Conservation (phyloP, 2,113 vertebrate species). For the Probosciger aterrimus region DNA sequence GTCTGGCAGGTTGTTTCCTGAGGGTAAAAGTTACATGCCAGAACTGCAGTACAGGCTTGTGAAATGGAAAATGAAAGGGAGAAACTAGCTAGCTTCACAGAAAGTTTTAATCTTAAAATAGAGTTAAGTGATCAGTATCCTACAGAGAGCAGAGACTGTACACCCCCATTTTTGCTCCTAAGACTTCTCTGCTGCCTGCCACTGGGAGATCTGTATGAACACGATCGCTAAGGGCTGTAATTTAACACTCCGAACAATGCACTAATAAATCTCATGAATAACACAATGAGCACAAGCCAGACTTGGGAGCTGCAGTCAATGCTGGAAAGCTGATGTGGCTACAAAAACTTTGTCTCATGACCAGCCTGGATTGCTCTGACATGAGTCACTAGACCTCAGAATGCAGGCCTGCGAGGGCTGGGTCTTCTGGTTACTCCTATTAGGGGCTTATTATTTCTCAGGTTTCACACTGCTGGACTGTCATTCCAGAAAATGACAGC, state of each 20-base stretch:
- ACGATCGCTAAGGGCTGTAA: neutral
- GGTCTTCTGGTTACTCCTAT: conserved; percentile 3
- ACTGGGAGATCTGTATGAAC: neutral
- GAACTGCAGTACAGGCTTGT: neutral
- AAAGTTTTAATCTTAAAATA: neutral
- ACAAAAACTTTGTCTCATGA: conserved; percentile 60
- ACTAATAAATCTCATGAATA: conserved; percentile 49
- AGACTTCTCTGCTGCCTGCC: neutral
- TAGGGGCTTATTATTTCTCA: neutral
- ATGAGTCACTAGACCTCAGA: conserved; percentile 45
- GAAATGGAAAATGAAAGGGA: neutral
- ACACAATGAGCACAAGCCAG: conserved; percentile 14
- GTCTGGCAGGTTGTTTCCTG: neutral
- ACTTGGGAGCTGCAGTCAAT: conserved; percentile 33
- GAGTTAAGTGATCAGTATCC: neutral
- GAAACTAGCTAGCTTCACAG: neutral
- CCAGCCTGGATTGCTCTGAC: conserved; percentile 5
- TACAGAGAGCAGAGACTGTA: neutral
- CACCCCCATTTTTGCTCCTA: neutral
- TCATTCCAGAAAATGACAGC: conserved; percentile 30
- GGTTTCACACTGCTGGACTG: neutral
- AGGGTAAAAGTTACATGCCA: neutral
- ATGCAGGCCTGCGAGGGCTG: neutral
- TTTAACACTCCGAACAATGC: conserved; percentile 39
- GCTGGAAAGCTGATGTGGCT: conserved; percentile 60